Evolutionary conservation across 2,888 invertebrate genomes (phyloP).

Genomic region (Drosophila fungiperda): DNA sequence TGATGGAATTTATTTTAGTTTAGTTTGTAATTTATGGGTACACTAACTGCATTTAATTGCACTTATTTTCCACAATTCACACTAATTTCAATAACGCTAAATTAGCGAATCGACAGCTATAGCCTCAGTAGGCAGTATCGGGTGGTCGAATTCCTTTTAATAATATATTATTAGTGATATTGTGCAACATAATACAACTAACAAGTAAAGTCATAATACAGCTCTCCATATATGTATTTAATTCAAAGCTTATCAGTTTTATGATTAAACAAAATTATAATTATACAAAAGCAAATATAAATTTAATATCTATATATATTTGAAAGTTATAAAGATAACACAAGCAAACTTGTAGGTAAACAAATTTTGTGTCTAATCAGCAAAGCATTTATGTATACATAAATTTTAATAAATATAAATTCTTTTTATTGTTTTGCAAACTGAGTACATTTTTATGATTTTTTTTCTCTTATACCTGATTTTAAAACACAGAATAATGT

Average conservation of each 20-base stretch:
- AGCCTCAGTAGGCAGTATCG: conserved; percentile 18
- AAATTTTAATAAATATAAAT: background rate
- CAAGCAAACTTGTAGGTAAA: background rate
- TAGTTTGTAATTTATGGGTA: conserved; percentile 52
- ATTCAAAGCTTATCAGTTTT: background rate
- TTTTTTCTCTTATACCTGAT: background rate
- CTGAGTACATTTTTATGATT: background rate
- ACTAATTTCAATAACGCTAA: conserved; percentile 46
- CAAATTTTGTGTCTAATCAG: background rate
- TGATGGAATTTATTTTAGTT: conserved; percentile 49
- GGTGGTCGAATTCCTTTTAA: background rate
- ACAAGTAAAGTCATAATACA: background rate
- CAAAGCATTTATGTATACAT: background rate
- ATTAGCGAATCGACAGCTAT: conserved; percentile 57
- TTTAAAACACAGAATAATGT: background rate
- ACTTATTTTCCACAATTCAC: conserved; percentile 58
- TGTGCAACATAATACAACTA: background rate
- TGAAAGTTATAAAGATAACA: background rate
- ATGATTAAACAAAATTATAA: background rate
- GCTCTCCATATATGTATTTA: background rate
- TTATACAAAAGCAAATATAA: background rate
- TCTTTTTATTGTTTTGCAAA: background rate
- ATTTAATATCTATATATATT: background rate
- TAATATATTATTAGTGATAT: conserved; percentile 7
- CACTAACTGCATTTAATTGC: conserved; percentile 62